Conservation (phyloP, 2,888 invertebrate genomes). For the Aethes cnicana region DNA sequence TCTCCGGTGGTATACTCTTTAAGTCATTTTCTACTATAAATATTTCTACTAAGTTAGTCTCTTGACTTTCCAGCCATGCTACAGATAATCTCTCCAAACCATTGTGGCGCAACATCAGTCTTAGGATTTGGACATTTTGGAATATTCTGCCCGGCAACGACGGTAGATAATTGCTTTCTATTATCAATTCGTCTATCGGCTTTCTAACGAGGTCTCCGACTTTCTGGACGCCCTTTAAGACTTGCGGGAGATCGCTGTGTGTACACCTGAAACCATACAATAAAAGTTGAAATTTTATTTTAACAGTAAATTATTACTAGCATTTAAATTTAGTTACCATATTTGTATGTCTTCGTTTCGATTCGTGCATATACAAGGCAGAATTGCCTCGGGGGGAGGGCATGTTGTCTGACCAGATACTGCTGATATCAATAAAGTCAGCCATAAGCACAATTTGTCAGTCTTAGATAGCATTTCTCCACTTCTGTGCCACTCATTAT, state of each 20-base stretch:
- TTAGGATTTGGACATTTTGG: constrained; percentile 87
- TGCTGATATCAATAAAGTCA: constrained; percentile 48
- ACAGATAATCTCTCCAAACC: constrained; percentile 90
- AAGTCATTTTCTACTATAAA: constrained; percentile 93
- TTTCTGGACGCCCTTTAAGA: constrained; percentile 87
- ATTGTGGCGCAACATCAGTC: constrained; percentile 92
- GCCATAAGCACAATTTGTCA: constrained; percentile 59
- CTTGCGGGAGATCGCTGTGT: constrained; percentile 92
- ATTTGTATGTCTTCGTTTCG: constrained; percentile 91
- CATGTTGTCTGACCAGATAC: constrained; percentile 72
- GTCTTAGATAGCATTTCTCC: constrained; percentile 69
- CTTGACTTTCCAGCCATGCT: constrained; percentile 90
- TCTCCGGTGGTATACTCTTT: constrained; percentile 89
- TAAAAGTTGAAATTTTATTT: neutral
- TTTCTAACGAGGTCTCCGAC: constrained; percentile 85
- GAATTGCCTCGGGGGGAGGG: constrained; percentile 88
- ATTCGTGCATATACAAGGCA: constrained; percentile 91
- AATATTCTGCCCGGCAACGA: constrained; percentile 92
- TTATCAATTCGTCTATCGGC: constrained; percentile 91
- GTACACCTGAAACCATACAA: constrained; percentile 87
- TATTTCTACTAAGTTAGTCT: constrained; percentile 89
- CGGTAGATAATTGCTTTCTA: constrained; percentile 93
- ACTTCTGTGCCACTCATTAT: constrained; percentile 66
- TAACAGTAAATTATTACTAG: too few relatives aligned
- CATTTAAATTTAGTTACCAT: constrained; percentile 82